phyloP scores from a whole-genome alignment of 1,140 invertebrate genomes.

The Stegodyphus mimosarum region DNA sequence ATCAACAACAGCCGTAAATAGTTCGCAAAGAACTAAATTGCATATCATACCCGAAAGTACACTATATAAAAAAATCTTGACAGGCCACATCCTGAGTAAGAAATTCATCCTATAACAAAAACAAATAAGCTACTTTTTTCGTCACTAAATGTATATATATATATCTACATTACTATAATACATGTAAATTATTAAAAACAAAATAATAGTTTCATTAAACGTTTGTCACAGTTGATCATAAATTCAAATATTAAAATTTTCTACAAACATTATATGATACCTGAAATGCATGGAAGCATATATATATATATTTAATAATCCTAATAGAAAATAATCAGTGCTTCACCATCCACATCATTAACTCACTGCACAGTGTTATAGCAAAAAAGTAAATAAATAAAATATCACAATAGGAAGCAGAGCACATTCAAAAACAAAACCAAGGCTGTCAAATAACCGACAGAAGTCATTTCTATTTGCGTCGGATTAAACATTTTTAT shows the following conservation, averaged over 20 bases:
- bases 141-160: background rate
- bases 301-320: background rate
- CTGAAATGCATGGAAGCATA: no score
- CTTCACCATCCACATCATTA: background rate
- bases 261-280: background rate
- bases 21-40: slow-evolving; percentile 31
- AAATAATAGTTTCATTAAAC: background rate
- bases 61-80: background rate
- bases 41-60: background rate
- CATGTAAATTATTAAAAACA: background rate
- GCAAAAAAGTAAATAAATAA: background rate
- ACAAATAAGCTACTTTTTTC: background rate
- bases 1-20: slow-evolving; percentile 88
- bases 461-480: no score
- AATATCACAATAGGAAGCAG: background rate
- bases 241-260: background rate
- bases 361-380: background rate
- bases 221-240: background rate
- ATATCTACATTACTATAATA: background rate
- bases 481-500: no score
- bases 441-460: no score
- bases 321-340: background rate
- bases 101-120: background rate
- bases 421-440: background rate
- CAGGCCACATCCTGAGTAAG: background rate